A percentile compares a stretch with the other conserved stretches of the same genome.
These are phyloP conservation scores for Noctuana brunneofusca DNA, from an alignment of 2,888 invertebrate species.

Conservation along the genomic window DNA sequence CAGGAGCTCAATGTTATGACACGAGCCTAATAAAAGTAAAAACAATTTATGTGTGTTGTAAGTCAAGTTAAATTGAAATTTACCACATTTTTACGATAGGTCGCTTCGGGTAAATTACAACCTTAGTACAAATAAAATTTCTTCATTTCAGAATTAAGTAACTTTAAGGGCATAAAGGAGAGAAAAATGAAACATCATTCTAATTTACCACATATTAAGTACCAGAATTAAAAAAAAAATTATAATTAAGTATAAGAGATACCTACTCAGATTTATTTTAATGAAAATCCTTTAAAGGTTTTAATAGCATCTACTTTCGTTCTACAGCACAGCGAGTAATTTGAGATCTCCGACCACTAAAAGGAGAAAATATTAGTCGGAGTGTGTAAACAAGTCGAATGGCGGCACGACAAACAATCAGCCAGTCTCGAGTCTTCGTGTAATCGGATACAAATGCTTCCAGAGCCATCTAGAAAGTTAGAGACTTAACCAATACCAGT, in stretches of 20 bases:
- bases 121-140: constrained; percentile 12
- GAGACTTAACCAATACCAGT: constrained; percentile 53
- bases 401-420: constrained; percentile 66
- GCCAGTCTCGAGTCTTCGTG: constrained; percentile 54
- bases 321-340: constrained; percentile 51
- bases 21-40: constrained; percentile 55
- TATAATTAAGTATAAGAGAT: background rate
- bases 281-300: constrained; percentile 22
- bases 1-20: constrained; percentile 55
- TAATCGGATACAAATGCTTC: constrained; percentile 72
- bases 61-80: constrained; percentile 48
- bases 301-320: constrained; percentile 36
- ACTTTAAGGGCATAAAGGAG: background rate
- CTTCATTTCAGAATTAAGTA: constrained; percentile 15
- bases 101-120: constrained; percentile 17
- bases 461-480: constrained; percentile 53
- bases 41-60: constrained; percentile 51
- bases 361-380: constrained; percentile 58
- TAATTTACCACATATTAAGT: constrained; percentile 11
- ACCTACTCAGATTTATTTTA: constrained; percentile 19
- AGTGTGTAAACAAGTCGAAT: constrained; percentile 64
- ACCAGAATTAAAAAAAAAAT: background rate
- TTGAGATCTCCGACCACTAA: constrained; percentile 57
- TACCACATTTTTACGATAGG: constrained; percentile 39
- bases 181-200: background rate